Base-by-base conservation (phyloP, 1,140 invertebrate genomes). In the Polypedilum pembai region DNA sequence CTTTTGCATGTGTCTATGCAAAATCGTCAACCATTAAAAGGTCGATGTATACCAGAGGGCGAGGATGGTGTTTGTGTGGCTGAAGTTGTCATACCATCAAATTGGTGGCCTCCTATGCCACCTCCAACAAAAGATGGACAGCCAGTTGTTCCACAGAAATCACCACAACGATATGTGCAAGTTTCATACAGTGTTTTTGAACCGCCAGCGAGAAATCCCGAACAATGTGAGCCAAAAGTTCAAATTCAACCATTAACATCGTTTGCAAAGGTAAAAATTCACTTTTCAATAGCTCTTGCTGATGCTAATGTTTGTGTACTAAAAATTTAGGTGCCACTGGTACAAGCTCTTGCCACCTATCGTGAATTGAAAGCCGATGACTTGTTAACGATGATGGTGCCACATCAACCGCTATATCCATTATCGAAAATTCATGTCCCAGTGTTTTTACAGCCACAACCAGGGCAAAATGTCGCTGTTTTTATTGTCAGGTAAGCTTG, bases 61-160 rank as follows among this genome's bases (percentile, higher is more conserved):
- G 91, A 94, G 77, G 93, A 95, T 78, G 93, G 93, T 0, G 94
- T 94, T 0, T 97, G 94, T 78, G 84, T 96, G 65, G 94, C 93
- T 1, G 91, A 93, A 78, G 81, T 87, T 41, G 85, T 85, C 0
- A 87, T 97, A 8, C 94, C 94, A 0, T 89, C 92, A 0, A 86
- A 87, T 63, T 97, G 94, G 94, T 90, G 93, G 20, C 86, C 90
- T 0, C 79, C 89, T 73, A 87, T 88, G 7, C 83, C 87, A 0
- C 87, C 88, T 8, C 85, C 84, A 0, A 84, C 85, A 75, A 86
- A 85, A 77, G 86, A 87, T 8, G 85, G 85, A 41, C 86, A 81
- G 78, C 86, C 81, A 79, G 85, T 80, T 77, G 85, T 83, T 77
- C 86, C 80, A 77, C 84, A 65, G 85, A 93, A 85, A 86, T 87